Evolutionary conservation across 2,113 vertebrate genomes (phyloP).

Genomic region (western clawed frog (Xenopus tropicalis)): UCB_Xtro_10.0 CM004444.2:81813001-81813500

Average conservation of each 20-base stretch:
- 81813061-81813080: constrained; percentile 86
- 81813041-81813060: constrained; percentile 95
- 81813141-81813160: constrained; percentile 87
- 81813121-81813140: constrained; percentile 74
- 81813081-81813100: constrained; percentile 87
- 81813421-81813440: no score
- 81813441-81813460: no score
- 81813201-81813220: constrained; percentile 65
- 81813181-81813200: constrained; percentile 90
- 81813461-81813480: no score
- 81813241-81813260: constrained; percentile 1
- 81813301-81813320: not conserved
- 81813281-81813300: not conserved
- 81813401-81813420: no score
- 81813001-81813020: no score
- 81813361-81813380: no score
- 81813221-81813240: not conserved
- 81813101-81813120: constrained; percentile 86
- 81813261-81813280: not conserved
- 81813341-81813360: no score
- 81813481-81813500: no score
- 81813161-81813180: constrained; percentile 91
- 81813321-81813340: no score
- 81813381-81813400: no score
- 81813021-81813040: no score